phyloP scores from a whole-genome alignment of 2,113 vertebrate species.

The Dissostichus mawsoni region DNA sequence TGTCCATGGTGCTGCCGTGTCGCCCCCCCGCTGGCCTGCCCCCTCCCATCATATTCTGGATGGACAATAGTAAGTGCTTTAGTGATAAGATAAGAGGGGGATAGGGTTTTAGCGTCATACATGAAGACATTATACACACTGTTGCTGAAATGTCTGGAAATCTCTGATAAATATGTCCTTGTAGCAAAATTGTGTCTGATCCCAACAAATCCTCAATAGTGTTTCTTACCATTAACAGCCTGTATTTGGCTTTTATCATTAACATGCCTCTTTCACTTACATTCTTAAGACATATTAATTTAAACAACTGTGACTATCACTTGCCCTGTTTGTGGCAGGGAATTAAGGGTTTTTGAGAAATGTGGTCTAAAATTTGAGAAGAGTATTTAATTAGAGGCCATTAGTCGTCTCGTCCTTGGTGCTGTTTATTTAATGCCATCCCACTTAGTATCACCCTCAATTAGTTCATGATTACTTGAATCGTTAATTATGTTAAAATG shows the following conservation, averaged over 20 bases:
- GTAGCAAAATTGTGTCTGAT: background rate
- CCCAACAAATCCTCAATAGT: background rate
- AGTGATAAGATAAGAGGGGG: background rate
- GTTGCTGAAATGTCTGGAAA: background rate
- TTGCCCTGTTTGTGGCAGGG: background rate
- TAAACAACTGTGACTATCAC: background rate
- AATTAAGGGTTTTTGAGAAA: background rate
- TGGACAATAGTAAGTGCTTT: slow-evolving; percentile 94
- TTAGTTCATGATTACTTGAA: background rate
- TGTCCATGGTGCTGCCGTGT: slow-evolving; percentile 90
- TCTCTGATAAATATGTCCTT: background rate
- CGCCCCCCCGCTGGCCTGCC: slow-evolving; percentile 94
- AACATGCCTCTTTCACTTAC: background rate
- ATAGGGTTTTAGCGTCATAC: background rate
- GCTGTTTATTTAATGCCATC: background rate
- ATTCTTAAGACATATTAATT: background rate
- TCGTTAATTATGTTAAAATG: background rate
- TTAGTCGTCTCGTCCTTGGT: background rate
- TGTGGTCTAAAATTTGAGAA: background rate
- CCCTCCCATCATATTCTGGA: slow-evolving; percentile 98
- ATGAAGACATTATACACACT: background rate
- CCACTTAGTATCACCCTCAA: background rate
- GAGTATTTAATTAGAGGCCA: background rate
- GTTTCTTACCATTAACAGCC: too few species aligned
- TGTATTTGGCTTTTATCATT: too few species aligned